These are phyloP conservation scores for Xyrauchen texanus DNA, from an alignment of 2,113 vertebrate species.

Conservation along the genomic window DNA sequence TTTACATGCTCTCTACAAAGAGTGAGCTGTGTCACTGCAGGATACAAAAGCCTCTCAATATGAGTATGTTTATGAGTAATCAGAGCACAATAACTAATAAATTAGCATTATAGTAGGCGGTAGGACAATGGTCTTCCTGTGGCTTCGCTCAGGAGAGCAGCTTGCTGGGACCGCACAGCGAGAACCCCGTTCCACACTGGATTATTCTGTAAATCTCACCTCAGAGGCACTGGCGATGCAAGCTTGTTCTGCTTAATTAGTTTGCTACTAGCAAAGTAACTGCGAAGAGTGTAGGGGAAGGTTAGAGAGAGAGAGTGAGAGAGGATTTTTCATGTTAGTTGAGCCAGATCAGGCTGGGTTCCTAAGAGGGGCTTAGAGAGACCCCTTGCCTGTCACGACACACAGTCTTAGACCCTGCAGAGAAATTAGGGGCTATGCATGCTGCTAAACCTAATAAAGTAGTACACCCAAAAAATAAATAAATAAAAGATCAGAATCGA, in stretches of 20 bases:
- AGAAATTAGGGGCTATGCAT: slow-evolving; percentile 16
- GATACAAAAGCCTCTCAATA: slow-evolving; percentile 52
- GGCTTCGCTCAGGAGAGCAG: neutral
- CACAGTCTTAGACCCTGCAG: slow-evolving; percentile 27
- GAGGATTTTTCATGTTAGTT: slow-evolving; percentile 37
- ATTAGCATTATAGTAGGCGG: slow-evolving; percentile 36
- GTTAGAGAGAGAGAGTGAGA: slow-evolving; percentile 8
- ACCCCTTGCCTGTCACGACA: slow-evolving; percentile 28
- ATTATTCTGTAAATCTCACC: slow-evolving; percentile 52
- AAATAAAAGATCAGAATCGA: slow-evolving; percentile 1
- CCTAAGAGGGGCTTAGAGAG: slow-evolving; percentile 41
- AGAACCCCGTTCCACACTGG: slow-evolving; percentile 23
- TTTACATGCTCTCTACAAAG: slow-evolving; percentile 30
- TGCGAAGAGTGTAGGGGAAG: slow-evolving; percentile 31
- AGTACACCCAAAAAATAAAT: slow-evolving; percentile 13
- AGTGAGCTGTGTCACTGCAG: slow-evolving; percentile 39
- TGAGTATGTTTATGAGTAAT: slow-evolving; percentile 48
- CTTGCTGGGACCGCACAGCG: neutral
- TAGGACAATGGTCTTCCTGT: slow-evolving; percentile 36
- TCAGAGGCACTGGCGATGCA: slow-evolving; percentile 48
- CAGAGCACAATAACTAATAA: slow-evolving; percentile 44
- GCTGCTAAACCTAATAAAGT: slow-evolving; percentile 28
- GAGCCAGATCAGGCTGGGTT: slow-evolving; percentile 33
- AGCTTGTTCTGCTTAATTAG: slow-evolving; percentile 50
- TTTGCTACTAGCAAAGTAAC: slow-evolving; percentile 49